Base-by-base conservation (phyloP, 2,113 vertebrate species). In the Oophaga pumilio region DNA sequence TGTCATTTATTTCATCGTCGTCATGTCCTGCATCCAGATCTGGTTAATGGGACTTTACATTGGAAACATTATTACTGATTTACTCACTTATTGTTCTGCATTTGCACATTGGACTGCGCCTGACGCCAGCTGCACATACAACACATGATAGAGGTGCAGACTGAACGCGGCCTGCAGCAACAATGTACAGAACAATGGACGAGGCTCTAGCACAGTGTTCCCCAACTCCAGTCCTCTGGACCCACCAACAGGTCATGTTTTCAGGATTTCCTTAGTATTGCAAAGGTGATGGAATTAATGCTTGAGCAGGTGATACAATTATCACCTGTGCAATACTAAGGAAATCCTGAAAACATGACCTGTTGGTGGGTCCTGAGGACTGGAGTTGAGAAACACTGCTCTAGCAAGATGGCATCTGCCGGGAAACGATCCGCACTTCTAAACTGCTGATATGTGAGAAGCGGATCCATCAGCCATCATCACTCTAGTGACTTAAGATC, bases 1-100 rank as follows among this genome's bases (percentile, higher is more conserved):
- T 33, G 33, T 33, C 33, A 33, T 33, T 33, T 33, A 33, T 33
- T 33, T 33, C 33, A 33, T 33, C 33, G 33, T 33, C 33, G 33
- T 86, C 43, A 53, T 28, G 64, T 78, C 26, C n/a, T 15, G n/a
- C 8, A 59, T 86, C 74, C 59, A 2, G 20, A 26, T 1, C 50
- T 86, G 84, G 78, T 78, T 53, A 77, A 86, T 86, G 84, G 10
- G 28, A 4, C 20, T 50, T 71, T 85, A 57, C 71, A 76, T 85
- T 85, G 76, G 62, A 62, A 60, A 52, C 74, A 78, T 86, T 86
- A 53, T 78, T 86, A 78, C 84, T 52, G 84, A 86, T 86, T 86
- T 86, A 66, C 60, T 62, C 74, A 11, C 56, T 78, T 78, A 78
- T 86, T 78, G n/a, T 64, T 43, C 24, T n/a, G 22, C 17, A 78